Evolutionary conservation across 2,113 vertebrate genomes (phyloP), one percentile per base, ranked within the genome.

Genomic region (Piprites chloris): DNA sequence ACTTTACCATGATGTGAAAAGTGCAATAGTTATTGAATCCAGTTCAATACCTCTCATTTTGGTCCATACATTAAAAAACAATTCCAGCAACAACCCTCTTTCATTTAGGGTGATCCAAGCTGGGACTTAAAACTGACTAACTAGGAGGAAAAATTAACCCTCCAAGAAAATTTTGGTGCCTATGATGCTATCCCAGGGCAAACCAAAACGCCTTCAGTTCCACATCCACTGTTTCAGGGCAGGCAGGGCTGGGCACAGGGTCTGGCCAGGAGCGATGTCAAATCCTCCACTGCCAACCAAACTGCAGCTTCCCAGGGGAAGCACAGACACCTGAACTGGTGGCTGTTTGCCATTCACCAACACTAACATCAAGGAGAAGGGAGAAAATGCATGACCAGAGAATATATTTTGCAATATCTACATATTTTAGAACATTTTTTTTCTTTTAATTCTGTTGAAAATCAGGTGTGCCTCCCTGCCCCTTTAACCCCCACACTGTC

Each of bases 181-280:
- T 49, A 14, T 33, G 49, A 28, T 20, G 20, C 33, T 24, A 44
- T 11, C 17, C 17, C 53, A 65, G 39, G 12, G 41, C 18, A 80
- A 68, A 21, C 13, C 33, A 59, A 32, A 65, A 68, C 46, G 27
- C 7, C 18, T 58, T 9, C 52, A 89, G 42, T 12, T 78, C 37
- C 44, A 58, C 50, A 62, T 3, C 7, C 32, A 18, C 24, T 69
- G 24, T 89, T 77, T 56, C 55, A 81, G 73, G 44, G 16, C 3
- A 30, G 20, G 33, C 37, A 77, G 30, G 12, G 20, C 24, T 76
- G 53, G 63, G 59, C 27, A 53, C 5, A 19, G 19, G 16, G 6
- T 79, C 20, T 39, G 66, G 14, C 33, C 1, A 0, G 5, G 16
- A 6, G 2, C 7, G 27, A 39, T 2, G 0, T n/a, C 22, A 62